These are phyloP conservation scores for Momotus momota DNA, from an alignment of 2,797 vertebrate genomes.

Conservation along the genomic window DNA sequence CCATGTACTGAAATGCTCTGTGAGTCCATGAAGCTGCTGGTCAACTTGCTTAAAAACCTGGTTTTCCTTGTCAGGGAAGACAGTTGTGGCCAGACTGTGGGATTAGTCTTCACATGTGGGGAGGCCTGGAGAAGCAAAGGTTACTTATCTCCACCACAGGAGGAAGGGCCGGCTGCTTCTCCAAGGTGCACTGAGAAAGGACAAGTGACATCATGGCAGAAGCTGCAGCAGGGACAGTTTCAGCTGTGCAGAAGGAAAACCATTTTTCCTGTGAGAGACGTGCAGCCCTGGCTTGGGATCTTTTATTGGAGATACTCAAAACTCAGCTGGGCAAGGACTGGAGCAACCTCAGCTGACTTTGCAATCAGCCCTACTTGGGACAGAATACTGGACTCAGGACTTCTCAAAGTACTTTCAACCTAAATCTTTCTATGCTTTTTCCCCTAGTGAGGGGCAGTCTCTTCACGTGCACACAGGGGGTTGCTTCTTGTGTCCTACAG, in stretches of 20 bases:
- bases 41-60: background rate
- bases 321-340: background rate
- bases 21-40: background rate
- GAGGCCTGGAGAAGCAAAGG: background rate
- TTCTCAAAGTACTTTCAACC: background rate
- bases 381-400: background rate
- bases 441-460: background rate
- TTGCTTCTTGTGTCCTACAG: background rate
- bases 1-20: background rate
- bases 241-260: background rate
- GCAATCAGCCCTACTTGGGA: background rate
- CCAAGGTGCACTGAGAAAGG: background rate
- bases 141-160: background rate
- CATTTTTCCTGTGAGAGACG: background rate
- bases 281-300: background rate
- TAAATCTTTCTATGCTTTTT: background rate
- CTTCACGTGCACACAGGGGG: rapidly evolving
- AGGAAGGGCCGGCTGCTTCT: background rate
- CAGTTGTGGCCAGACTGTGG: background rate
- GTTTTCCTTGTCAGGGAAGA: background rate
- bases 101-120: rapidly evolving
- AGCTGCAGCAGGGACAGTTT: background rate
- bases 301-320: background rate
- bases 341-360: background rate
- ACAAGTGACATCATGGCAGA: background rate